Base-by-base conservation (phyloP, 2,797 vertebrate genomes). In the Yasuhikotakia modesta region DNA sequence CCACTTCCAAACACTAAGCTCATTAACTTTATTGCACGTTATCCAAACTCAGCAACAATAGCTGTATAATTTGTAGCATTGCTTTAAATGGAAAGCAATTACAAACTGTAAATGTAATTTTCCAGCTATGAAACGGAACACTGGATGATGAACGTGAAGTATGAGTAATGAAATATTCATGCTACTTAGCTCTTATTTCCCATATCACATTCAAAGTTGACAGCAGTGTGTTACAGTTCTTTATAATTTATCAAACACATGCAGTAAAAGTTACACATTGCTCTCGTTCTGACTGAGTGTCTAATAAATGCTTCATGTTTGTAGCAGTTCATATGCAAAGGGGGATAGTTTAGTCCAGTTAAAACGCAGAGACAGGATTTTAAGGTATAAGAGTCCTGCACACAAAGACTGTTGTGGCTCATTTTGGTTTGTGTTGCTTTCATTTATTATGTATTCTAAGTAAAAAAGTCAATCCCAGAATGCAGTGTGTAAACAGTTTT, bases 1-100 rank as follows among this genome's bases (percentile, higher is more conserved):
- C 66, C 45, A 60, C 13, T 19, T 77, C 27, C 39, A 69, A 77
- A 77, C 74, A 60, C 74, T 50, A 69, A 69, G 43, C 74, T 69
- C 43, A 27, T 77, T 61, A 77, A 50, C 43, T 32, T 69, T 69
- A 69, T 68, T 69, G 53, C 65, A 76, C 13, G 17, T 69, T 46
- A 69, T 68, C 65, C 50, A 13, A 61, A n/a, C 65, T 17, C 14
- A 24, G 64, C 43, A 77, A 77, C 53, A 77, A 69, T 61, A 69
- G 60, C 27, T 68, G 55, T 60, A 30, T 77, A 61, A 69, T 69
- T 60, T 77, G 53, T 69, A 50, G 58, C 53, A 76, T 39, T 69
- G 75, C 75, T 77, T 55, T 77, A 77, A 69, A 70, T 78, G 64
- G 57, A 78, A 78, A 63, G 30, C 58, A 39, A 71, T 78, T 64